Evolutionary conservation across 2,113 vertebrate species (phyloP).

Genomic region (Sapayoa aenigma): DNA sequence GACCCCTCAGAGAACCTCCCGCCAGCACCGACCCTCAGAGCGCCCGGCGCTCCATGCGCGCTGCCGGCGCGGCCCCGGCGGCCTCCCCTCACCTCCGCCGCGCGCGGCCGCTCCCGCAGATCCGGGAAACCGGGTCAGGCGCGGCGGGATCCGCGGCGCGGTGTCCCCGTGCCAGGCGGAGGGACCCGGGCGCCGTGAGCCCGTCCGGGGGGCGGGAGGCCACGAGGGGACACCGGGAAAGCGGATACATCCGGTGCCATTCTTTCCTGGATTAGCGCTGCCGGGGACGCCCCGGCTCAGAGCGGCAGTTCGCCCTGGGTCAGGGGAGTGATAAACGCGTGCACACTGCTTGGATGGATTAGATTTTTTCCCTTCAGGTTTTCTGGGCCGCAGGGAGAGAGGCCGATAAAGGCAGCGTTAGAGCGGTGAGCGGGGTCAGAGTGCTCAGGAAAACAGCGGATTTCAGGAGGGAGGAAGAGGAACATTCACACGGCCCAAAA

Average conservation of each 20-base stretch:
- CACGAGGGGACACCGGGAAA: neutral
- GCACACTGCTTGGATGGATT: neutral
- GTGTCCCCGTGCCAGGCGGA: neutral
- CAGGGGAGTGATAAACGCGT: neutral
- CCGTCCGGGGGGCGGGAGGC: neutral
- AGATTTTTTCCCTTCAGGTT: neutral
- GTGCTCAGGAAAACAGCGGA: neutral
- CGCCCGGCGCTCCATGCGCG: neutral
- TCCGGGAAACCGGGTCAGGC: neutral
- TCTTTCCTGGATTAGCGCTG: neutral
- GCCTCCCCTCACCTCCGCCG: neutral
- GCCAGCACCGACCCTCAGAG: too few species aligned
- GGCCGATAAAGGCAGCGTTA: neutral
- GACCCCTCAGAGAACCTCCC: too few species aligned
- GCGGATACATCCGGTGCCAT: neutral
- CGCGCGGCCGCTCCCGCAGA: neutral
- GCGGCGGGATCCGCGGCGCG: neutral
- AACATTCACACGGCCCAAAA: rapidly evolving
- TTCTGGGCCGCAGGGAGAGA: neutral
- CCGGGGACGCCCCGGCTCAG: neutral
- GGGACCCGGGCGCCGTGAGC: neutral
- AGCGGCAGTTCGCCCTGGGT: neutral
- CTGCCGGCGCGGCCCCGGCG: neutral
- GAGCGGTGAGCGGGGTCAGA: neutral
- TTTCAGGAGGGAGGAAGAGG: neutral